A percentile compares a stretch with the other conserved stretches of the same genome.
phyloP scores from a whole-genome alignment of 2,888 invertebrate species.

The Drosophila formosana region DNA sequence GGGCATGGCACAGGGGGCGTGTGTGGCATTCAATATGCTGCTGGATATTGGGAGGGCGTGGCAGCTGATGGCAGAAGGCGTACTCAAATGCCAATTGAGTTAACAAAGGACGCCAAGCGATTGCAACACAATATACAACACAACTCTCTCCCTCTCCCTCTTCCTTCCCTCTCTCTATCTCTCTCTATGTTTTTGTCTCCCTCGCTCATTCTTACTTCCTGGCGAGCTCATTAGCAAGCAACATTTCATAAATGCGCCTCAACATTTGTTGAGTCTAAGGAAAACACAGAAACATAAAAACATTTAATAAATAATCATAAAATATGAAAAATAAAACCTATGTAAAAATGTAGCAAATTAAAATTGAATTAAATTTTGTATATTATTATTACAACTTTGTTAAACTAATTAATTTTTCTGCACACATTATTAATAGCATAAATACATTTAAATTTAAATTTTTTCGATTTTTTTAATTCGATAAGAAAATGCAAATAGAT shows the following conservation, averaged over 20 bases:
- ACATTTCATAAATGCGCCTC: conserved; percentile 12
- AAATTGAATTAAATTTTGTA: no score
- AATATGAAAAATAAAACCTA: no score
- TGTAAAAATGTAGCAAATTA: no score
- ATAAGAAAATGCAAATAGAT: no score
- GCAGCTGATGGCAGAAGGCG: conserved; percentile 17
- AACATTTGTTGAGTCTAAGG: no score
- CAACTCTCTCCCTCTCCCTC: not conserved
- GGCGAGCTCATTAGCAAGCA: conserved; percentile 18
- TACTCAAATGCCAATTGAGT: conserved; percentile 44
- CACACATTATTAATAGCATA: no score
- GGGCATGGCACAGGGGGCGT: not conserved
- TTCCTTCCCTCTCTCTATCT: not conserved
- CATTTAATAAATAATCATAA: no score
- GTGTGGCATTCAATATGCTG: conserved; percentile 36
- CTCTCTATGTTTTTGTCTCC: not conserved
- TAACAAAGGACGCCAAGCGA: conserved; percentile 40
- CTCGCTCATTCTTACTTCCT: not conserved
- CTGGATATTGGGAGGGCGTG: conserved; percentile 46
- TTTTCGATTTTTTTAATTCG: no score
- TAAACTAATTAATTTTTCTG: no score
- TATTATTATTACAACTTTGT: no score
- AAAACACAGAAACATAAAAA: no score
- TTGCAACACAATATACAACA: conserved; percentile 28
- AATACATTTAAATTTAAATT: no score